These are phyloP conservation scores for Mugil cephalus DNA, from an alignment of 2,113 vertebrate species.

Conservation along the genomic window DNA sequence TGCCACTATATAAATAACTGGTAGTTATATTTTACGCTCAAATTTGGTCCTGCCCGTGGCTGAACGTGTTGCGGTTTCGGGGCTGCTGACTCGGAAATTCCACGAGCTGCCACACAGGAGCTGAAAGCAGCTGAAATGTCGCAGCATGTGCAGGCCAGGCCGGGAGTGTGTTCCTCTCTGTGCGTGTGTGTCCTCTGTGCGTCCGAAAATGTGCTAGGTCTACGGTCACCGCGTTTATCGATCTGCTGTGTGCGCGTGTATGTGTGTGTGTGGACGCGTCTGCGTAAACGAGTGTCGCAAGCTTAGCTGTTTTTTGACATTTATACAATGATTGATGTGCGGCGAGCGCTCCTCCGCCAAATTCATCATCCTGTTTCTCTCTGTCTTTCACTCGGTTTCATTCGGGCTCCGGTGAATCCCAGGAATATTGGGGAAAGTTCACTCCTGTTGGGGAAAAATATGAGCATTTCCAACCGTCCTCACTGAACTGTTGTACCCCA, in stretches of 20 bases:
- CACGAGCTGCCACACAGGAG: constrained; percentile 23
- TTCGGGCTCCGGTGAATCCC: not conserved
- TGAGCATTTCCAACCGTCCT: too few relatives aligned
- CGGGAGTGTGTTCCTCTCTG: not conserved
- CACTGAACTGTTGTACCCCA: too few relatives aligned
- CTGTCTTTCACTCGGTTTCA: not conserved
- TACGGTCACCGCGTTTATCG: not conserved
- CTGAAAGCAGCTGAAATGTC: constrained; percentile 37
- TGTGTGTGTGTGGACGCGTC: not conserved
- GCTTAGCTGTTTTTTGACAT: constrained; percentile 57
- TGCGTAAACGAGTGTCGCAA: constrained; percentile 26
- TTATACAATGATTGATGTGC: constrained; percentile 53
- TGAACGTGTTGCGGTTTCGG: constrained; percentile 35
- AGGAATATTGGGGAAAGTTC: constrained; percentile 2
- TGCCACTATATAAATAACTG: not conserved
- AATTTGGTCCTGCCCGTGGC: not conserved
- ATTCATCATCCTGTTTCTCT: constrained; percentile 9
- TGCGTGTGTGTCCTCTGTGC: not conserved
- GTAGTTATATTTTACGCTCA: not conserved
- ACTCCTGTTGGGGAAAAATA: not conserved
- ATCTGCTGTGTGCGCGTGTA: constrained; percentile 11
- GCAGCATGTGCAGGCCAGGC: constrained; percentile 4
- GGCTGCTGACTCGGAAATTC: constrained; percentile 48
- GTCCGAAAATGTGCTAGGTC: not conserved
- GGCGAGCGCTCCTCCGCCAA: constrained; percentile 22